phyloP scores from a whole-genome alignment of 1,140 invertebrate species.

The Bradynema listronoti region DNA sequence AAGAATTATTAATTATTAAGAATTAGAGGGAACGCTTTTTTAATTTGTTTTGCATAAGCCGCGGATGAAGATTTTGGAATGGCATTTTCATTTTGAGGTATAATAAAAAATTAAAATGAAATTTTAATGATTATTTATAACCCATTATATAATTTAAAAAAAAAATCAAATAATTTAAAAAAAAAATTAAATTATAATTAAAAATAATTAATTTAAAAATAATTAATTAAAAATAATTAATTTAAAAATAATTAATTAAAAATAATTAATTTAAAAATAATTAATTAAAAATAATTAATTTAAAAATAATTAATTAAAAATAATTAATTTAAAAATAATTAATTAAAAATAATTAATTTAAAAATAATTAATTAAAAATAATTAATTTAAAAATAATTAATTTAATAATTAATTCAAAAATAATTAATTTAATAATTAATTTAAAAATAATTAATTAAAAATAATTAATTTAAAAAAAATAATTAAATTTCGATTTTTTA shows the following conservation, averaged over 20 bases:
- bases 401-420: too few relatives aligned
- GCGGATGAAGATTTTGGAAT: too few relatives aligned
- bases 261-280: not conserved
- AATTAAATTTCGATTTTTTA: constrained; percentile 34
- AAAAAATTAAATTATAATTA: not conserved
- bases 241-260: too few relatives aligned
- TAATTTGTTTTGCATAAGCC: too few relatives aligned
- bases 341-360: not conserved
- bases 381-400: not conserved
- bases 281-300: not conserved
- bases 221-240: not conserved
- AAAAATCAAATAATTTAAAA: not conserved
- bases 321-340: not conserved
- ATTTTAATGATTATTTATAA: not conserved
- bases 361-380: not conserved
- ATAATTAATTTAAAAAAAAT: not conserved
- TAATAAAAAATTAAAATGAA: too few relatives aligned
- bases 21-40: not conserved
- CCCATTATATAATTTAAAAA: not conserved
- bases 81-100: not conserved
- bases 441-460: not conserved
- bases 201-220: not conserved
- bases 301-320: not conserved
- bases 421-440: not conserved
- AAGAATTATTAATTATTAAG: too few relatives aligned